Evolutionary conservation across 2,888 invertebrate species (phyloP).

Genomic region (Nysson spinosus): DNA sequence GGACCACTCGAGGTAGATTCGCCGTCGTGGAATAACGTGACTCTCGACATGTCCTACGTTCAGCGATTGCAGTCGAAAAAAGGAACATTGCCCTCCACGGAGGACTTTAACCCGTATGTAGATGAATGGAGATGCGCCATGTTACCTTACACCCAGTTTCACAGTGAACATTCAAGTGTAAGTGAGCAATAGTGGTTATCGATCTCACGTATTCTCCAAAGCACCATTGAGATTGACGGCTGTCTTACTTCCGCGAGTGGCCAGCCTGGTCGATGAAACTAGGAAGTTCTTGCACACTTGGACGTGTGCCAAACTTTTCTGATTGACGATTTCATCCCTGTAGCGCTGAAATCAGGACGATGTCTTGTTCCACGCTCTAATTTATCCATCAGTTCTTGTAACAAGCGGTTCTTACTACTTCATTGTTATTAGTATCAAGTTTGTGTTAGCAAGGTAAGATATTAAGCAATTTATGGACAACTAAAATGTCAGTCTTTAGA

Average conservation of each 20-base stretch:
- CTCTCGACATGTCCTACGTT: no score
- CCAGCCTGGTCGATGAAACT: conserved; percentile 3
- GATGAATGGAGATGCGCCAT: no score
- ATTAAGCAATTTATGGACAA: no score
- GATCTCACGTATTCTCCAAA: background rate
- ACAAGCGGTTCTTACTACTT: conserved; percentile 6
- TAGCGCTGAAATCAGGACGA: background rate
- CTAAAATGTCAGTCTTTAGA: no score
- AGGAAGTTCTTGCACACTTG: background rate
- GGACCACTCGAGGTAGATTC: no score
- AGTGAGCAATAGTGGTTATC: no score
- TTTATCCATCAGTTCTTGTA: conserved; percentile 18
- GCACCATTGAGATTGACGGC: background rate
- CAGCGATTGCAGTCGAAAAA: no score
- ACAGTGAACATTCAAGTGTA: no score
- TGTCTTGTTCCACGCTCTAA: conserved; percentile 13
- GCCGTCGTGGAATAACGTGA: no score
- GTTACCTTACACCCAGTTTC: no score
- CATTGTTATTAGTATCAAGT: conserved; percentile 2
- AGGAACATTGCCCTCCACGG: no score
- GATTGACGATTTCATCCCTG: conserved; percentile 17
- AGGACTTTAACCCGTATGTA: no score
- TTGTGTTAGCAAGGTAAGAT: background rate
- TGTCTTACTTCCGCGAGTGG: background rate
- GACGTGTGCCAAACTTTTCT: conserved; percentile 20